phyloP scores from a whole-genome alignment of 2,797 vertebrate genomes.

The Argya squamiceps region DNA sequence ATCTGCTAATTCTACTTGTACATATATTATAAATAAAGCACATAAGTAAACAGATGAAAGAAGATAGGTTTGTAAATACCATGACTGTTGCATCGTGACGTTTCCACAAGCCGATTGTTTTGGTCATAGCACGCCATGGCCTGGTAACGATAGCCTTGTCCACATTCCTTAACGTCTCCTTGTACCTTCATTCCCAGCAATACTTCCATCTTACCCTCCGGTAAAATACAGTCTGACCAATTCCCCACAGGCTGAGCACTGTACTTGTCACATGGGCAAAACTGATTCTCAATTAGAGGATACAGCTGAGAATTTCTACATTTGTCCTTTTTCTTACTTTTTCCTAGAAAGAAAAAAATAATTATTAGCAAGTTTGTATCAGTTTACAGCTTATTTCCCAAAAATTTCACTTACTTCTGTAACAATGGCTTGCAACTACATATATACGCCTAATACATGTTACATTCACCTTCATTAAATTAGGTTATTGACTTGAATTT shows the following conservation, averaged over 20 bases:
- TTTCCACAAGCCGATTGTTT: constrained; percentile 92
- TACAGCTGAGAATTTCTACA: constrained; percentile 94
- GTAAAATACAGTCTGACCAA: constrained; percentile 97
- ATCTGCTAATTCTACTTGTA: not conserved
- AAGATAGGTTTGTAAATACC: constrained; percentile 74
- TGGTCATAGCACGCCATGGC: constrained; percentile 98
- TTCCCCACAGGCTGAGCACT: constrained; percentile 95
- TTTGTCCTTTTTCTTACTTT: constrained; percentile 97
- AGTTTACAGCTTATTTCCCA: not conserved
- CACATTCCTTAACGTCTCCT: constrained; percentile 91
- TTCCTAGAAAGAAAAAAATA: constrained; percentile 77
- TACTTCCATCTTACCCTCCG: constrained; percentile 84
- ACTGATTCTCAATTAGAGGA: constrained; percentile 94
- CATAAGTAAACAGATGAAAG: not conserved
- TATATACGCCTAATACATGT: not conserved
- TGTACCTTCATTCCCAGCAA: constrained; percentile 84
- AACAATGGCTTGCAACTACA: not conserved
- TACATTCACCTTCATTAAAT: not conserved
- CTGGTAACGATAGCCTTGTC: constrained; percentile 96
- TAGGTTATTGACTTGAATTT: not conserved
- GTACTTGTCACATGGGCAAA: constrained; percentile 97
- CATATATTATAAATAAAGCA: not conserved
- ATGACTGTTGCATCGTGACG: constrained; percentile 92
- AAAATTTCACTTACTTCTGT: not conserved
- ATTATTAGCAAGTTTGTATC: not conserved